These are phyloP conservation scores for Drosophila pectinifera DNA, from an alignment of 1,140 invertebrate species.

Conservation along the genomic window DNA sequence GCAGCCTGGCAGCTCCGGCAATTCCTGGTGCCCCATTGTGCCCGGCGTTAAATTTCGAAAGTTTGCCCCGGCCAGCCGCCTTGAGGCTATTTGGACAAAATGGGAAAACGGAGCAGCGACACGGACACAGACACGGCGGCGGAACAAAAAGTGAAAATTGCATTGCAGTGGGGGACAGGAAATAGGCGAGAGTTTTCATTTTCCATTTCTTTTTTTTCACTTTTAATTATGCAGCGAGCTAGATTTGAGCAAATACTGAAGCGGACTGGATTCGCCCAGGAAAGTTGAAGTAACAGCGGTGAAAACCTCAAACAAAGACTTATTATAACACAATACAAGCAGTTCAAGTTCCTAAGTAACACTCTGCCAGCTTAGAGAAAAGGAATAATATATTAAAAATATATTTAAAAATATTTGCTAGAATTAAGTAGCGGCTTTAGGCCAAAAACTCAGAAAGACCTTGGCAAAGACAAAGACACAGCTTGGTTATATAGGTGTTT, in stretches of 20 bases:
- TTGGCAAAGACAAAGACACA: no score
- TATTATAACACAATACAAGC: neutral
- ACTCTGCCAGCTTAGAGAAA: neutral
- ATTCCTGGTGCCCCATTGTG: conserved; percentile 63
- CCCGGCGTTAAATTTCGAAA: conserved; percentile 81
- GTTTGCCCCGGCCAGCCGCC: conserved; percentile 62
- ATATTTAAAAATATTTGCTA: neutral
- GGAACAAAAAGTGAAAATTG: conserved; percentile 45
- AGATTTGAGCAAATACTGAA: conserved; percentile 19
- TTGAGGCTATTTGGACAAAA: conserved; percentile 68
- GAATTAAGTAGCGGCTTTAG: no score
- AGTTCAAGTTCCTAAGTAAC: neutral
- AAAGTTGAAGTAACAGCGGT: no score
- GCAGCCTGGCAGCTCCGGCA: conserved; percentile 19
- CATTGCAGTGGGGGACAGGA: conserved; percentile 46
- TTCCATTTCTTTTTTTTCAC: conserved; percentile 20
- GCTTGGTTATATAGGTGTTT: no score
- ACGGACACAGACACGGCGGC: neutral
- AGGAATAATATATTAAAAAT: neutral
- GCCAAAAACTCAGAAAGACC: no score
- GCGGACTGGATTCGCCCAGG: neutral
- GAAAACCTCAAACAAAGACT: neutral
- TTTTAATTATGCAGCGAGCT: conserved; percentile 45
- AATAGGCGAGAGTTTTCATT: conserved; percentile 48
- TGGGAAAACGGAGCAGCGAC: conserved; percentile 35